Evolutionary conservation across 1,140 invertebrate genomes (phyloP).

Genomic region (Paraescarpia echinospica): DNA sequence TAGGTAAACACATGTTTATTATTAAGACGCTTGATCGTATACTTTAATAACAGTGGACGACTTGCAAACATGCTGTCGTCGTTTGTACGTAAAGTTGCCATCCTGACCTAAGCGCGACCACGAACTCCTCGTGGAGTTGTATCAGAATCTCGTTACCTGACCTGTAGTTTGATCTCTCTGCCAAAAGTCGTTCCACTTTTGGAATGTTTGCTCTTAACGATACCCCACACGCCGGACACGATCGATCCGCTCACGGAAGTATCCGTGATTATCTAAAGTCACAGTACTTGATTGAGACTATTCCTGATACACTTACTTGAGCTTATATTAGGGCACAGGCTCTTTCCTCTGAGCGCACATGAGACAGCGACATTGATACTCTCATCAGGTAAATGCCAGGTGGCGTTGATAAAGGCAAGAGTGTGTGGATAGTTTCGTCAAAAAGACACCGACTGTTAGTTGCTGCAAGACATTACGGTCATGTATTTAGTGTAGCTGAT

Average conservation of each 20-base stretch:
- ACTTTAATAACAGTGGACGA: too few species aligned
- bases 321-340: background rate
- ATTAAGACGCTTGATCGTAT: background rate
- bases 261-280: background rate
- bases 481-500: background rate
- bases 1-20: background rate
- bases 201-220: background rate
- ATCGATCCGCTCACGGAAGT: background rate
- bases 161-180: background rate
- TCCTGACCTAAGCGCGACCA: background rate
- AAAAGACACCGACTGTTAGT: background rate
- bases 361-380: background rate
- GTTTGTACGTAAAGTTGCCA: too few species aligned
- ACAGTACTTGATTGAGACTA: background rate
- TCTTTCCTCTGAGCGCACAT: background rate
- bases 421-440: background rate
- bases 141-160: background rate
- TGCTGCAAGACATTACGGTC: background rate
- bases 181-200: background rate
- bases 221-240: background rate
- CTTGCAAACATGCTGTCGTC: too few species aligned
- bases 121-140: background rate
- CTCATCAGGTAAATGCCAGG: background rate
- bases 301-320: background rate
- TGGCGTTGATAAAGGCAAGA: background rate